These are phyloP conservation scores for Sus cebifrons DNA, from an alignment of 2,797 vertebrate genomes.

Conservation along the genomic window DNA sequence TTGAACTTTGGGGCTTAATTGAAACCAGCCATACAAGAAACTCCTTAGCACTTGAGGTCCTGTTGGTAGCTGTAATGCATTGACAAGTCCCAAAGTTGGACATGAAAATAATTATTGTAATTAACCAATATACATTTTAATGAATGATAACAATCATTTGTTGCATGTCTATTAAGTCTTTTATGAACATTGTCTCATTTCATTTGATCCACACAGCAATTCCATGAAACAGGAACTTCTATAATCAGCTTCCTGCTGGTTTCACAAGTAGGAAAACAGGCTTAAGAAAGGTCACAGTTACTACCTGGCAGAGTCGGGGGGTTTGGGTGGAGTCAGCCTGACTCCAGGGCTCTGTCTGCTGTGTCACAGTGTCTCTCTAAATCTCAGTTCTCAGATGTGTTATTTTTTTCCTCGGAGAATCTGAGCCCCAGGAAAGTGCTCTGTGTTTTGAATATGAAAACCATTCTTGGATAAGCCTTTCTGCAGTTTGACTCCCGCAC, in stretches of 20 bases:
- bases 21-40: not conserved
- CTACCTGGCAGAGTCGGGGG: not conserved
- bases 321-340: fast-evolving
- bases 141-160: slow-evolving; percentile 4
- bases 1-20: slow-evolving; percentile 61
- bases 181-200: slow-evolving; percentile 40
- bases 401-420: not conserved
- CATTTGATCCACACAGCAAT: not conserved
- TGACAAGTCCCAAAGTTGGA: not conserved
- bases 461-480: slow-evolving; percentile 26
- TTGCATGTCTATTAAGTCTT: not conserved
- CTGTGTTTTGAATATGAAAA: slow-evolving; percentile 42
- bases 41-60: not conserved
- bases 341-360: not conserved
- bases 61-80: not conserved
- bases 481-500: not conserved
- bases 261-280: not conserved
- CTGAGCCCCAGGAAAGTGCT: slow-evolving; percentile 33
- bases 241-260: not conserved
- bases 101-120: not conserved
- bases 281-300: not conserved
- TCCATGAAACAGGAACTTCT: not conserved
- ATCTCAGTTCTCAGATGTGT: not conserved
- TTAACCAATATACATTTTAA: slow-evolving; percentile 12
- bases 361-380: not conserved